Evolutionary conservation across 2,113 vertebrate genomes (phyloP).

Genomic region (Anseranas semipalmata): DNA sequence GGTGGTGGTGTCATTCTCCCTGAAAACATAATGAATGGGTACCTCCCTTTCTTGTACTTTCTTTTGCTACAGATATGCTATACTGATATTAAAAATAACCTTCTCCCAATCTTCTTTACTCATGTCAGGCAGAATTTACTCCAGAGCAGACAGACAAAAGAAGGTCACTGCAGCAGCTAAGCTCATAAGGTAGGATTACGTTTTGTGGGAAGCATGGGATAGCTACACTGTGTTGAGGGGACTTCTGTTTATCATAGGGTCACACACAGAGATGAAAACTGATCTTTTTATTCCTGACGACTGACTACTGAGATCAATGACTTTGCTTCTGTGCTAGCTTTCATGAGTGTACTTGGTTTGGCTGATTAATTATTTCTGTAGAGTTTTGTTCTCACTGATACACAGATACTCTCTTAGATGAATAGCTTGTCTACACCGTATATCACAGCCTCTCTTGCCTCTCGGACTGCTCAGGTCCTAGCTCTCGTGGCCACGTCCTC

Average conservation of each 20-base stretch:
- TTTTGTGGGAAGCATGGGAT: slow-evolving; percentile 5
- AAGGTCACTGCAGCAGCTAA: slow-evolving; percentile 62
- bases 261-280: not conserved
- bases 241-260: not conserved
- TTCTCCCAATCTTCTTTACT: slow-evolving; percentile 53
- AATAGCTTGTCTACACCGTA: not conserved
- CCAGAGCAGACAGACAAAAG: slow-evolving; percentile 33
- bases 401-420: not conserved
- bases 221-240: not conserved
- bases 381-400: not conserved
- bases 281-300: not conserved
- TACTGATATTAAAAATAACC: slow-evolving; percentile 41
- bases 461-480: not conserved
- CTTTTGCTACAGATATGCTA: slow-evolving; percentile 13
- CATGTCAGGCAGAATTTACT: slow-evolving; percentile 46
- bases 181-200: slow-evolving; percentile 62
- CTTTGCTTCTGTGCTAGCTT: not conserved
- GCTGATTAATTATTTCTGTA: not conserved
- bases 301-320: not conserved
- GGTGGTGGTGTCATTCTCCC: slow-evolving; percentile 15
- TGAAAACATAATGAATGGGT: not conserved
- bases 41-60: not conserved
- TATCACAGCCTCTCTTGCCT: not conserved
- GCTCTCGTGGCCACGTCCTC: not conserved
- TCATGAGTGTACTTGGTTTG: not conserved